Percentiles rank a stretch among this genome's conserved stretches.
phyloP scores from a whole-genome alignment of 2,888 invertebrate genomes.

The Hypomecis punctinalis region DNA sequence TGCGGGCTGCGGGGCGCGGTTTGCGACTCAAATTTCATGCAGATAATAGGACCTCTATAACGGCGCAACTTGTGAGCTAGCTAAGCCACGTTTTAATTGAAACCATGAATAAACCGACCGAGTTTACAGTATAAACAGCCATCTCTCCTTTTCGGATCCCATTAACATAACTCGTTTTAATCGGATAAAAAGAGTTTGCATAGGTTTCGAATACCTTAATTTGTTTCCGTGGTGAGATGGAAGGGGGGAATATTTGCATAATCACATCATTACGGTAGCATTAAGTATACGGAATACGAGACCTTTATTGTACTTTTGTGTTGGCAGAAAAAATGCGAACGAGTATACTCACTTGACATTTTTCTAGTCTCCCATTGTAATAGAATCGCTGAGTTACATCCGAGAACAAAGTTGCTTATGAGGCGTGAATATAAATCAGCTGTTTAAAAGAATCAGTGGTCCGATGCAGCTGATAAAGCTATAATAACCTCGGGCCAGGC shows the following conservation, averaged over 20 bases:
- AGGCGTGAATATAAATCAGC: slow-evolving; percentile 27
- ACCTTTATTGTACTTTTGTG: slow-evolving; percentile 20
- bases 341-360: not conserved
- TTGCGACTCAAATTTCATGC: slow-evolving; percentile 80
- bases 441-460: slow-evolving; percentile 50
- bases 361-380: not conserved
- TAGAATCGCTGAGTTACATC: not conserved
- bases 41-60: slow-evolving; percentile 77
- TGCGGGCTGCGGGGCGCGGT: slow-evolving; percentile 64
- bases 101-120: slow-evolving; percentile 66
- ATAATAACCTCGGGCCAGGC: slow-evolving; percentile 55
- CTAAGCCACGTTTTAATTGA: slow-evolving; percentile 77
- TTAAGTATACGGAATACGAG: slow-evolving; percentile 27
- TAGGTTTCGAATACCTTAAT: slow-evolving; percentile 41
- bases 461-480: slow-evolving; percentile 57
- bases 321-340: slow-evolving; percentile 9
- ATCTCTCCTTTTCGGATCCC: slow-evolving; percentile 49
- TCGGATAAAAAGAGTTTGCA: slow-evolving; percentile 46
- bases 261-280: slow-evolving; percentile 27
- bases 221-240: slow-evolving; percentile 34
- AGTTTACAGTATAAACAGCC: slow-evolving; percentile 59
- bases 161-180: slow-evolving; percentile 46
- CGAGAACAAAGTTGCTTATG: slow-evolving; percentile 20
- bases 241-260: slow-evolving; percentile 26
- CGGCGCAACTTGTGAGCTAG: slow-evolving; percentile 71